These are phyloP conservation scores for Chrysodeixis includens DNA, from an alignment of 2,888 invertebrate species.

Conservation along the genomic window DNA sequence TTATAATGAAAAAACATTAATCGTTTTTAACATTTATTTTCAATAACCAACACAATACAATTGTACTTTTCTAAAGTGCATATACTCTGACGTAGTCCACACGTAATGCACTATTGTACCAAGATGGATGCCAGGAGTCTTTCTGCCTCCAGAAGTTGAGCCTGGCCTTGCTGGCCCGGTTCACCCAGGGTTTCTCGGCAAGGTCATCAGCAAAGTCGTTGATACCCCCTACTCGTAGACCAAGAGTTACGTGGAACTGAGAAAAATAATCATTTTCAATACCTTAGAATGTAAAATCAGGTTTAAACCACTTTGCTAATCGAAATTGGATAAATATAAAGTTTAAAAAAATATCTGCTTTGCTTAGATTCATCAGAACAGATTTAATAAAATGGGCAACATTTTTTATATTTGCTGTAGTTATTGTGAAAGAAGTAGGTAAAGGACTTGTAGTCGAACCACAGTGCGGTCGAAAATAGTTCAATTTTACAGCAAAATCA, in stretches of 20 bases:
- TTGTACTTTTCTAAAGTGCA: conserved; percentile 65
- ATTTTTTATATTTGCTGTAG: too few relatives aligned
- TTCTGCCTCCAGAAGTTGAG: conserved; percentile 91
- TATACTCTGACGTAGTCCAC: conserved; percentile 90
- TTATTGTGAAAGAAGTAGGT: too few relatives aligned
- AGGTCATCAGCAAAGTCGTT: conserved; percentile 91
- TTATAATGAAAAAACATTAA: too few relatives aligned
- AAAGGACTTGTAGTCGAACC: too few relatives aligned
- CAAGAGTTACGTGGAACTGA: conserved; percentile 93
- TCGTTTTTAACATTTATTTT: neutral
- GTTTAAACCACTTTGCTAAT: too few relatives aligned
- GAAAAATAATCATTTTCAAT: conserved; percentile 3
- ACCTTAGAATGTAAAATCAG: too few relatives aligned
- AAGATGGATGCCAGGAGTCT: conserved; percentile 90
- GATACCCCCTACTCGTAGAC: conserved; percentile 94
- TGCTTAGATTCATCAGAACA: too few relatives aligned
- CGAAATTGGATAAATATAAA: too few relatives aligned
- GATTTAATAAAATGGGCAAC: too few relatives aligned
- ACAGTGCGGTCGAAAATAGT: too few relatives aligned
- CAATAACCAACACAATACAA: neutral
- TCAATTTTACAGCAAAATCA: too few relatives aligned
- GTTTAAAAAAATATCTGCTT: too few relatives aligned
- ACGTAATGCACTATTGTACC: conserved; percentile 89
- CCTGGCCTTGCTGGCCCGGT: conserved; percentile 90
- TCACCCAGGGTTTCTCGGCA: conserved; percentile 93